Percentiles rank a stretch among this genome's conserved stretches.
These are phyloP conservation scores for Seladonia tumulorum DNA, from an alignment of 2,888 invertebrate genomes.

Conservation along the genomic window DNA sequence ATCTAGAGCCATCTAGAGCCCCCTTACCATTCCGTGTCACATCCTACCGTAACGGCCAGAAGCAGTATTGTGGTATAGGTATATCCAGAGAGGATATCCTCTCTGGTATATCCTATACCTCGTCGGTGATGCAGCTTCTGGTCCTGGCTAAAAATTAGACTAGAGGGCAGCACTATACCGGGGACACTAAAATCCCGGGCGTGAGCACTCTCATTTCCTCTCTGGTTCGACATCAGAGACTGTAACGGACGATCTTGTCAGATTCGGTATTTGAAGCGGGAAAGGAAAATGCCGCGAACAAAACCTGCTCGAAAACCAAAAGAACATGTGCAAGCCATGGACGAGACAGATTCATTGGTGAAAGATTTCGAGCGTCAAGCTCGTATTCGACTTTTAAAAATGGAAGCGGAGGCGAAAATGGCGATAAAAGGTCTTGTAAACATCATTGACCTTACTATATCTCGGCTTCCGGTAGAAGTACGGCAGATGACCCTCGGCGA, in stretches of 20 bases:
- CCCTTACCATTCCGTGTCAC: too few species aligned
- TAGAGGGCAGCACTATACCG: too few species aligned
- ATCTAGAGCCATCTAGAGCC: too few species aligned
- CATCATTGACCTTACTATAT: constrained; percentile 62
- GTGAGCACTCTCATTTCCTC: too few species aligned
- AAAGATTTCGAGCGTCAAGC: constrained; percentile 75
- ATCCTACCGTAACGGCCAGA: too few species aligned
- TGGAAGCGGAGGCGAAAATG: constrained; percentile 70
- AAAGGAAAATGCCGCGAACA: constrained; percentile 77
- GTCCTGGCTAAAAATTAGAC: too few species aligned
- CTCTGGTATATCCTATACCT: too few species aligned
- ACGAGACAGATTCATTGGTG: constrained; percentile 70
- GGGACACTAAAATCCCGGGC: too few species aligned
- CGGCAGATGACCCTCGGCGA: constrained; percentile 73
- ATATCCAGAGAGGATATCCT: too few species aligned
- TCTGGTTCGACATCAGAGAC: not conserved
- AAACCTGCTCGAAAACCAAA: constrained; percentile 72
- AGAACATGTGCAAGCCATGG: constrained; percentile 43
- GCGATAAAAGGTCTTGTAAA: constrained; percentile 66
- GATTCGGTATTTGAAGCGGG: not conserved
- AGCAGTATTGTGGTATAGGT: too few species aligned
- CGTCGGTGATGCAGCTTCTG: too few species aligned
- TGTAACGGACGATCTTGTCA: not conserved
- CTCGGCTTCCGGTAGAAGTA: constrained; percentile 71
- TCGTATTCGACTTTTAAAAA: constrained; percentile 63